Base-by-base conservation (phyloP, 1,140 invertebrate species). In the Anastrepha obliqua region DNA sequence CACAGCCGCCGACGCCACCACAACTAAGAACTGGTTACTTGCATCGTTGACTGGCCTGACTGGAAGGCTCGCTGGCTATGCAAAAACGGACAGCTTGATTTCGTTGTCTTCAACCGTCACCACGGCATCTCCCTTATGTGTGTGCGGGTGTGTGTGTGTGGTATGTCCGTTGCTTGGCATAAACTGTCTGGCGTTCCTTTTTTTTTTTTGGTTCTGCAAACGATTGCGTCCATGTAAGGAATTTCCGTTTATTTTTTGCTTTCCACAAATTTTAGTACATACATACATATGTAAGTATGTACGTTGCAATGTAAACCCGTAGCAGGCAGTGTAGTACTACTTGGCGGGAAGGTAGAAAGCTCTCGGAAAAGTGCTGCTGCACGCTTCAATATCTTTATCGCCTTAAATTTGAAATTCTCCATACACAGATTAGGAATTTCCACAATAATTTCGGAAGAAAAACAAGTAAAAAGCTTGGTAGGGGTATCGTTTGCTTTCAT, bases 1-100 rank as follows among this genome's bases (percentile, higher is more conserved):
- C n/a, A 81, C 74, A 81, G 74, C 74, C 74, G 47, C 74, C 74
- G 74, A 81, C 51, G 74, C 74, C 74, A 55, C 44, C 74, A 81
- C 74, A 20, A 1, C 11, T 2, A 17, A 81, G 47, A 81, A 81
- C 74, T 55, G 74, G 74, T 81, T 81, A 29, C 15, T 15, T 51
- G n/a, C 3, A 8, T 6, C 29, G 67, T 39, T 55, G 51, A 8
- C 47, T 78, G 74, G 44, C 17, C 47, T 15, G 8, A 15, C 74
- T 58, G 47, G 13, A 20, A 20, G 17, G 44, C 20, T 15, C 60
- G 9, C 15, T 62, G 60, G 60, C 29, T 29, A 29, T 29, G 29
- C 0, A 29, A 1, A 47, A 47, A 42, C 74, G 74, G 15, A 11
- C 74, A 74, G 70, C 42, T 74, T 51, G 70, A 6, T 74, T 81